Evolutionary conservation across 2,797 vertebrate species (phyloP).

Genomic region (Natrix natrix): DNA sequence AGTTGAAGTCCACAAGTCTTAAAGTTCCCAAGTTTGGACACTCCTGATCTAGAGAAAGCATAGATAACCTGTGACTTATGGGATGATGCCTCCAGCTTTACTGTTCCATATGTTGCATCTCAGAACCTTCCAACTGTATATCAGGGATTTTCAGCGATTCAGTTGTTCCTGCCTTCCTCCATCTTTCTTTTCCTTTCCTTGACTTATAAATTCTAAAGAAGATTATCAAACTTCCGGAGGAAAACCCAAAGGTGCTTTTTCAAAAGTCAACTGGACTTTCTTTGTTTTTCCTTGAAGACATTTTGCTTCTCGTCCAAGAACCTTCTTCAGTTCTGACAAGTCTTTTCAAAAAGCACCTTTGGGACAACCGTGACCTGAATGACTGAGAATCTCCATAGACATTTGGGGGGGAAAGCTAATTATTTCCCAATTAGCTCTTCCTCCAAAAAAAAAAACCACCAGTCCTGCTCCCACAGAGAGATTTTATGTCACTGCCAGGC

Average conservation of each 20-base stretch:
- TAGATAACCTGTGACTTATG: neutral
- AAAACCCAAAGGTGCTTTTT: neutral
- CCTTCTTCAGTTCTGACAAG: no score
- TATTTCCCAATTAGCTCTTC: neutral
- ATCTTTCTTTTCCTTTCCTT: no score
- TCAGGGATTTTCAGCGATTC: neutral
- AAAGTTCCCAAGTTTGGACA: no score
- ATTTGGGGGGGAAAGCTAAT: neutral
- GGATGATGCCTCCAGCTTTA: neutral
- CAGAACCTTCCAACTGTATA: neutral
- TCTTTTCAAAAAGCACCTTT: no score
- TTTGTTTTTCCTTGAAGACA: no score
- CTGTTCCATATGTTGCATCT: neutral
- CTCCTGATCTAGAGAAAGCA: neutral
- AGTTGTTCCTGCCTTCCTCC: neutral
- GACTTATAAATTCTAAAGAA: neutral
- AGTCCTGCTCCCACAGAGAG: neutral
- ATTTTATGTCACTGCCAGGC: neutral
- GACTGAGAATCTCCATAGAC: neutral
- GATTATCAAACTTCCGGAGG: neutral
- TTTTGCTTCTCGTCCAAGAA: no score
- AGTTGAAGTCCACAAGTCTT: no score
- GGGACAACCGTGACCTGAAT: no score
- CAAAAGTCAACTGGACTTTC: no score
- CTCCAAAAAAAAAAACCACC: neutral